Conservation (phyloP, 2,113 vertebrate species). For the Coryphaenoides rupestris region DNA sequence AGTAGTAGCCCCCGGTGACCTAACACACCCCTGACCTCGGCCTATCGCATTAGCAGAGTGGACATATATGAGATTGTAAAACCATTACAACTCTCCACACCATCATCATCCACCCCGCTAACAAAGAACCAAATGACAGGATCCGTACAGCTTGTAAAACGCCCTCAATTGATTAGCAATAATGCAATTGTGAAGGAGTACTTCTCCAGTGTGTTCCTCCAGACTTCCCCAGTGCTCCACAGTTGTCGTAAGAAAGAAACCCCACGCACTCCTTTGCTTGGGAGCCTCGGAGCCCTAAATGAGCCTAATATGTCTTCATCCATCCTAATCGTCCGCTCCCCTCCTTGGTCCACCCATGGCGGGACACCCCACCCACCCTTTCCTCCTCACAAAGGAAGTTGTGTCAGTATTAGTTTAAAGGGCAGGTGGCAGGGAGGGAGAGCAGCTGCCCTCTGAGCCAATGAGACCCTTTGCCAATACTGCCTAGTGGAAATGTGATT, state of each 20-base stretch:
- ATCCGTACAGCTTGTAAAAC: constrained; percentile 51
- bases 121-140: constrained; percentile 14
- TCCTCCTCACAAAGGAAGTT: constrained; percentile 63
- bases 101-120: constrained; percentile 31
- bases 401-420: constrained; percentile 76
- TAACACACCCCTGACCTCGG: constrained; percentile 35
- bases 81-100: constrained; percentile 13
- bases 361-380: constrained; percentile 8
- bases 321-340: constrained; percentile 66
- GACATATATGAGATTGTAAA: constrained; percentile 24
- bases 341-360: constrained; percentile 41
- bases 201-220: constrained; percentile 28
- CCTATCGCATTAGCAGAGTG: constrained; percentile 44
- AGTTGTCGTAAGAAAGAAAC: constrained; percentile 33
- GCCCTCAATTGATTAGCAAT: constrained; percentile 60
- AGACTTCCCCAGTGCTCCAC: neutral
- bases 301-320: constrained; percentile 65
- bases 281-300: constrained; percentile 44
- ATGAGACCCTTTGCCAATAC: constrained; percentile 52
- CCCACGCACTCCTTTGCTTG: constrained; percentile 52
- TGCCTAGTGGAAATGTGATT: constrained; percentile 77
- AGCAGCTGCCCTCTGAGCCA: constrained; percentile 70
- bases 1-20: constrained; percentile 27
- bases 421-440: constrained; percentile 75
- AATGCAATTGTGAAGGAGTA: constrained; percentile 58